Percentiles rank a stretch among this genome's conserved stretches.
Evolutionary conservation across 1,140 invertebrate species (phyloP).

Genomic region (Drosophila lacteicornis): DNA sequence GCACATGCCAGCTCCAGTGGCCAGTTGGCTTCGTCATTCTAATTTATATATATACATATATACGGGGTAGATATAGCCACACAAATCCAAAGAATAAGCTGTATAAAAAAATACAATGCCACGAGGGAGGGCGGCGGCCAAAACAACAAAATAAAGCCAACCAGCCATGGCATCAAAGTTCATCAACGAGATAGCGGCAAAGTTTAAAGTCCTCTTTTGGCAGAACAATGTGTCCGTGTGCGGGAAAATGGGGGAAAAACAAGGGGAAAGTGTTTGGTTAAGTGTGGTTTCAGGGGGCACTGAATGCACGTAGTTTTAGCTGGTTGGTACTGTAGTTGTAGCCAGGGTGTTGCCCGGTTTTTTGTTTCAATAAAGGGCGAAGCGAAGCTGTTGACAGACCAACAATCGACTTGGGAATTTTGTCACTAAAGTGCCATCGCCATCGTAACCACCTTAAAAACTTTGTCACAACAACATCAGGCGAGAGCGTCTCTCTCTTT

Average conservation of each 20-base stretch:
- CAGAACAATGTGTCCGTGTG: conserved; percentile 51
- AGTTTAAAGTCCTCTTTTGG: conserved; percentile 65
- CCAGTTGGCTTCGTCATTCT: conserved; percentile 56
- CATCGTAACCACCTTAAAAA: conserved; percentile 60
- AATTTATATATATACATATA: conserved; percentile 48
- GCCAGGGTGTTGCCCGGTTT: conserved; percentile 56
- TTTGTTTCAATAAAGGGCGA: conserved; percentile 73
- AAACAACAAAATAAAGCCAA: conserved; percentile 54
- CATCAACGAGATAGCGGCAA: conserved; percentile 76
- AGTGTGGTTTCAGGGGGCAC: conserved; percentile 10
- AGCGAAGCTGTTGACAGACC: conserved; percentile 78
- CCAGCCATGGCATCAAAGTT: conserved; percentile 76
- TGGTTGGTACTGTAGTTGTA: conserved; percentile 12
- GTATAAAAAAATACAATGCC: conserved; percentile 63
- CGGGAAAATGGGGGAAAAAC: conserved; percentile 1
- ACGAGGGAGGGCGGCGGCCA: conserved; percentile 27
- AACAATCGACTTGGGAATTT: conserved; percentile 83
- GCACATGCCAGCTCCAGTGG: conserved; percentile 62
- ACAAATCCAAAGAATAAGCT: conserved; percentile 32
- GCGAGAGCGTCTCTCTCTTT: conserved; percentile 2
- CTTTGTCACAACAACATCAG: conserved; percentile 62
- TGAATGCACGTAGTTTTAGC: conserved; percentile 64
- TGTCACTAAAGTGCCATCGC: conserved; percentile 79
- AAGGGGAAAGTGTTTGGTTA: conserved; percentile 20
- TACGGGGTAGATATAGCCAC: background rate